These are phyloP conservation scores for Phragmatobia fuliginosa DNA, from an alignment of 2,888 invertebrate genomes.

Conservation along the genomic window DNA sequence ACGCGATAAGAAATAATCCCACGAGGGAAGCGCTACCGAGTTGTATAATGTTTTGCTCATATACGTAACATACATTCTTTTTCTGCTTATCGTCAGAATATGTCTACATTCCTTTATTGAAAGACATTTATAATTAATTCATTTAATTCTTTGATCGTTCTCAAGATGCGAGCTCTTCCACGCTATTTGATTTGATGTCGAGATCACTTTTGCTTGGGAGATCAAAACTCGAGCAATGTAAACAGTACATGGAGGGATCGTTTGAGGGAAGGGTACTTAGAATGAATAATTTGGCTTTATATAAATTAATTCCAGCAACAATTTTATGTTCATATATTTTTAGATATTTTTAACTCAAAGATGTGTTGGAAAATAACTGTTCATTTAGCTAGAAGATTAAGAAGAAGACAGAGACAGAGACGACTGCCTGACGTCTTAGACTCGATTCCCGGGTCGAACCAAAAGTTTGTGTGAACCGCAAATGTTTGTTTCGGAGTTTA, in stretches of 20 bases:
- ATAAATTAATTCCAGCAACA: neutral
- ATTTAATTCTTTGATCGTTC: constrained; percentile 6
- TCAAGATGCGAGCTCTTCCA: neutral
- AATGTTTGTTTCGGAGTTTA: too few species aligned
- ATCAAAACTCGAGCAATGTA: neutral
- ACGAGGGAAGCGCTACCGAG: too few species aligned
- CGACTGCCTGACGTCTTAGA: too few species aligned
- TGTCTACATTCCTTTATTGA: neutral
- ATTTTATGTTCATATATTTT: neutral
- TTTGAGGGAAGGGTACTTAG: neutral
- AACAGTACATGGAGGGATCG: neutral
- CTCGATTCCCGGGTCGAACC: too few species aligned
- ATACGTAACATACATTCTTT: neutral
- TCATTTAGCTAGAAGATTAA: too few species aligned
- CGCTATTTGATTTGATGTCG: neutral
- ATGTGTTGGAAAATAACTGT: too few species aligned
- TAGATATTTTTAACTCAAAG: too few species aligned
- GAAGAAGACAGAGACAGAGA: too few species aligned
- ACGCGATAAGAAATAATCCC: too few species aligned
- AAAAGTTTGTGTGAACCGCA: too few species aligned
- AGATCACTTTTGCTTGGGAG: neutral
- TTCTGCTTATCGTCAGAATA: neutral
- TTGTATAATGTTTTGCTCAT: neutral
- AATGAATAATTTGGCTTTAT: neutral
- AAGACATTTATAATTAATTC: constrained; percentile 2